phyloP scores from a whole-genome alignment of 1,140 invertebrate species.

The Laodelphax striatellus region DNA sequence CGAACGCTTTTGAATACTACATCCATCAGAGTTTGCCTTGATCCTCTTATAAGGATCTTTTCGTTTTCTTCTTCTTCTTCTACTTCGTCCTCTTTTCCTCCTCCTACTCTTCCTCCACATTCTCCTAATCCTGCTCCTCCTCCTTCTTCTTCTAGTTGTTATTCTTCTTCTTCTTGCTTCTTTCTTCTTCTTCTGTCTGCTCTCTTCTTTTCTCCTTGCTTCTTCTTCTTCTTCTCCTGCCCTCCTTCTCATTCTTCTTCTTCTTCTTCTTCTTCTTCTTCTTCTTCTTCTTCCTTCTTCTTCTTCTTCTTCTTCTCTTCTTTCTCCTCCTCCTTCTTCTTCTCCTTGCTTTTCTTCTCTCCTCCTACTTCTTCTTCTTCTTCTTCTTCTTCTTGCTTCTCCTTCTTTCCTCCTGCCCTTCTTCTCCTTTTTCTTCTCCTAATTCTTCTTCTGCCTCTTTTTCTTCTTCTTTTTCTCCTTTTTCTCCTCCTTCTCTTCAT shows the following conservation, averaged over 20 bases:
- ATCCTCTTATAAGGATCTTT: too few relatives aligned
- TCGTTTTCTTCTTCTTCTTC: not conserved
- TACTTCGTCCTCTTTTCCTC: too few relatives aligned
- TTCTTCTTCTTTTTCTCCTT: not conserved
- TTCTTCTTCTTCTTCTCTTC: not conserved
- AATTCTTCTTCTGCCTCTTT: not conserved
- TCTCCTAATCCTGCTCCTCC: not conserved
- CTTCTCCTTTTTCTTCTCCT: not conserved
- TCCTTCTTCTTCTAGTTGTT: not conserved
- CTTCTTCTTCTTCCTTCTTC: not conserved
- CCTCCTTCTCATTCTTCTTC: not conserved
- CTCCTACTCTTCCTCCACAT: not conserved
- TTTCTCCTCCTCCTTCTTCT: not conserved
- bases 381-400: too few relatives aligned
- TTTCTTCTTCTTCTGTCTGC: not conserved
- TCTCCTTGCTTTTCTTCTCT: not conserved
- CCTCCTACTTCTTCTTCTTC: not conserved
- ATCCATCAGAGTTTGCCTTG: too few relatives aligned
- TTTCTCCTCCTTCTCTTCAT: not conserved
- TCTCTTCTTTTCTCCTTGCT: too few relatives aligned
- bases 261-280: not conserved
- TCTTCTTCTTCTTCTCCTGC: not conserved
- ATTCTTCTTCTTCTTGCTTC: not conserved
- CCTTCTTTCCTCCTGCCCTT: not conserved
- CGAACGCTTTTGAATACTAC: too few relatives aligned